phyloP scores from a whole-genome alignment of 2,888 invertebrate species.

The Conops quadrifasciatus region DNA sequence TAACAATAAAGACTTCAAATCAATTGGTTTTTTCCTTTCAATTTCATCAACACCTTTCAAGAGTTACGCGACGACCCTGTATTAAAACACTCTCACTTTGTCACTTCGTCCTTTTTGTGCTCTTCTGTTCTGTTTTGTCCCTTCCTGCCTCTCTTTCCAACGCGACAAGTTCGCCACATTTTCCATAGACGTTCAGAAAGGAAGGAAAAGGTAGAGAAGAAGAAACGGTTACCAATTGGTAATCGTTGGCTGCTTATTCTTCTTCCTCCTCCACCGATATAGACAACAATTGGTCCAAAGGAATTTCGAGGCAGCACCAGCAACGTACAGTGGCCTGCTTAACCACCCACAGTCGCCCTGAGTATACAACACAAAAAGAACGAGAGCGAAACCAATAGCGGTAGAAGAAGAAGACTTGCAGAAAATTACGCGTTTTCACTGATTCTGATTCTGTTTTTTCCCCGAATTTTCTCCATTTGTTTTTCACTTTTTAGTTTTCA shows the following conservation, averaged over 20 bases:
- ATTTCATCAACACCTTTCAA: neutral
- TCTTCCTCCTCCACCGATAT: constrained; percentile 16
- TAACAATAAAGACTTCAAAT: neutral
- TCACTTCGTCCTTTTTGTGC: neutral
- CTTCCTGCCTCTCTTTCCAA: neutral
- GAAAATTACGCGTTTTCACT: constrained; percentile 22
- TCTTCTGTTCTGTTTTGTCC: neutral
- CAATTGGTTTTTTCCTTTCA: neutral
- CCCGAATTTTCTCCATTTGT: constrained; percentile 32
- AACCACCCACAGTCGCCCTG: constrained; percentile 36
- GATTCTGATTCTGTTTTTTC: constrained; percentile 26
- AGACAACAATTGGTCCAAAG: constrained; percentile 46
- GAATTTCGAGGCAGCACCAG: constrained; percentile 42
- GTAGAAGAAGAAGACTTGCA: neutral
- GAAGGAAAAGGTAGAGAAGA: constrained; percentile 2
- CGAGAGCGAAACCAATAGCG: neutral
- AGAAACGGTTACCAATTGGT: neutral
- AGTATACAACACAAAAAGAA: constrained; percentile 37
- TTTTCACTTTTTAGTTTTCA: constrained; percentile 21
- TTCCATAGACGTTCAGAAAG: neutral
- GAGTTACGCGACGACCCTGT: neutral
- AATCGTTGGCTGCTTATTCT: no score
- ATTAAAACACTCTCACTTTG: constrained; percentile 8
- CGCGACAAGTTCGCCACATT: neutral
- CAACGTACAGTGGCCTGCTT: constrained; percentile 25